Evolutionary conservation across 2,113 vertebrate species (phyloP).

Genomic region (Pteronura brasiliensis): DNA sequence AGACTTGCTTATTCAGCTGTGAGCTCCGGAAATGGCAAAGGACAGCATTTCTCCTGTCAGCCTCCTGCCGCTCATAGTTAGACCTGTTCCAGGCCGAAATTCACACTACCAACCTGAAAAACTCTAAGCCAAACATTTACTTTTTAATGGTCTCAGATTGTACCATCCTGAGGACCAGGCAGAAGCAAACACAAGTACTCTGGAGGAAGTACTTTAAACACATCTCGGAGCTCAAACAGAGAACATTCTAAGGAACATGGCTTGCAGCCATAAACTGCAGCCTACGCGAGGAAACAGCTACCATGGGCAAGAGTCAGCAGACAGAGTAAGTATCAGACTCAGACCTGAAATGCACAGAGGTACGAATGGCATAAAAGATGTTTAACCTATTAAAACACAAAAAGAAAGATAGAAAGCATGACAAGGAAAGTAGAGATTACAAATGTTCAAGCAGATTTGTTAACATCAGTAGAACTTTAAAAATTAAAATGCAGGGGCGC

Average conservation of each 20-base stretch:
- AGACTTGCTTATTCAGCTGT: accelerated
- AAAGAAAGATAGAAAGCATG: neutral
- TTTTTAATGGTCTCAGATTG: neutral
- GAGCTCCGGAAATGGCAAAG: accelerated
- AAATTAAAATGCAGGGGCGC: neutral
- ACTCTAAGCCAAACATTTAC: neutral
- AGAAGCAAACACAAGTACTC: neutral
- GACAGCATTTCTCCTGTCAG: neutral
- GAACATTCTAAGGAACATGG: neutral
- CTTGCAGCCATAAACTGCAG: accelerated
- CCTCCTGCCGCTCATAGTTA: neutral
- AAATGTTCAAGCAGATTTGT: neutral
- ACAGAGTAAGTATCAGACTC: neutral
- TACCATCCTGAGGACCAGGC: neutral
- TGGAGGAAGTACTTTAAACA: neutral
- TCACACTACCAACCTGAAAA: neutral
- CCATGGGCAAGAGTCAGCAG: accelerated
- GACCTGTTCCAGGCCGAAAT: neutral
- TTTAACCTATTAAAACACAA: neutral
- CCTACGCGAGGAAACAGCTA: neutral
- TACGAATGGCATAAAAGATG: neutral
- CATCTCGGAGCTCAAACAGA: neutral
- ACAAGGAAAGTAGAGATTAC: neutral
- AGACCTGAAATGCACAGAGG: neutral
- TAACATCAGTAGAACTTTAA: neutral